These are phyloP conservation scores for Myotis yumanensis DNA, from an alignment of 2,113 vertebrate genomes.

Conservation along the genomic window DNA sequence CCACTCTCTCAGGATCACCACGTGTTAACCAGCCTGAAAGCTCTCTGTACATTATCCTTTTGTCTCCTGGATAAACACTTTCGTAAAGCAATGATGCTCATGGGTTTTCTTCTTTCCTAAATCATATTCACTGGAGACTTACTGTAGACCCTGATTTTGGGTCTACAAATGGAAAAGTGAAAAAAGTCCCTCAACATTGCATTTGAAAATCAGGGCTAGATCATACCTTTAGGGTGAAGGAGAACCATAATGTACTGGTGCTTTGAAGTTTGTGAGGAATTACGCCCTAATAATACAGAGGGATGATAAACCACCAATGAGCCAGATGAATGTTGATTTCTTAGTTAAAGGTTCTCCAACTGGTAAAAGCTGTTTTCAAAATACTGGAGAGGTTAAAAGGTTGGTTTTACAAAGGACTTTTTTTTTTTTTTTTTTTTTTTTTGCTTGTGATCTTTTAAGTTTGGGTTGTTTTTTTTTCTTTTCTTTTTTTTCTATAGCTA, in stretches of 20 bases:
- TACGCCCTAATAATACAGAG: constrained; percentile 34
- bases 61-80: background rate
- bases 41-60: background rate
- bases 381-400: background rate
- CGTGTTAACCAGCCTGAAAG: background rate
- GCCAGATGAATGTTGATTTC: constrained; percentile 57
- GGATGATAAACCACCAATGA: constrained; percentile 28
- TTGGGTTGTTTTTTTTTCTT: background rate
- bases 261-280: constrained; percentile 41
- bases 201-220: background rate
- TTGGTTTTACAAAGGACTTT: constrained; percentile 37
- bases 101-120: background rate
- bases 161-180: background rate
- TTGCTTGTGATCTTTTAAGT: constrained; percentile 43
- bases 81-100: background rate
- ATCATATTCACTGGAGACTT: background rate
- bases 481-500: background rate
- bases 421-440: constrained; percentile 12
- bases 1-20: background rate
- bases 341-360: constrained; percentile 55
- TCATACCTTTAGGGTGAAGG: background rate
- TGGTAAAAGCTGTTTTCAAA: constrained; percentile 58
- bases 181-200: background rate
- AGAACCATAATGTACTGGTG: background rate
- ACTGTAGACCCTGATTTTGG: background rate